Percentiles rank a stretch among this genome's conserved stretches.
phyloP scores from a whole-genome alignment of 2,113 vertebrate species.

The Lycaon pictus region DNA sequence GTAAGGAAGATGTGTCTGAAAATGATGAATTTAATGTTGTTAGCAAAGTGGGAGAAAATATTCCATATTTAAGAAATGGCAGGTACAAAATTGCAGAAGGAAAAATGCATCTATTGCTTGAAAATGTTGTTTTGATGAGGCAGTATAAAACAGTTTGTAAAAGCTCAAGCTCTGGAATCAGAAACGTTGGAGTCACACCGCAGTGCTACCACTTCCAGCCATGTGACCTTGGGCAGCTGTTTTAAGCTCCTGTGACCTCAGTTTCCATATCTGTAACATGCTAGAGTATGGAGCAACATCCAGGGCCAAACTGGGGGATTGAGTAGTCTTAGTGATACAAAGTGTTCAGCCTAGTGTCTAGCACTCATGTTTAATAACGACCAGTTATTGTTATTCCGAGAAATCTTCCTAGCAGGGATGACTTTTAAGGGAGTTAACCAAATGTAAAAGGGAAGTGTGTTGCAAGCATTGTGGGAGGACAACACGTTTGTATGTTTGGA shows the following conservation, averaged over 20 bases:
- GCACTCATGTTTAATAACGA: not conserved
- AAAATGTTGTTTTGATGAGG: not conserved
- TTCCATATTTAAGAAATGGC: not conserved
- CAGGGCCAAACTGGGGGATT: not conserved
- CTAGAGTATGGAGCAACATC: not conserved
- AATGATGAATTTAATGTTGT: not conserved
- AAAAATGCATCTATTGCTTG: not conserved
- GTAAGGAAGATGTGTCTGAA: not conserved
- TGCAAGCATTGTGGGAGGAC: not conserved
- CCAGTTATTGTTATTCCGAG: not conserved
- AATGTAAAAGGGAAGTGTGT: not conserved
- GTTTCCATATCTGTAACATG: not conserved
- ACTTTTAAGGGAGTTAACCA: not conserved
- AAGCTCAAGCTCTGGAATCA: not conserved
- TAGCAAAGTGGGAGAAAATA: not conserved
- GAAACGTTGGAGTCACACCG: not conserved
- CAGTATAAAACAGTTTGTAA: not conserved
- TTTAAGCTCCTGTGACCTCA: not conserved
- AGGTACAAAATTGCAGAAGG: not conserved
- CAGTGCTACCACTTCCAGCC: not conserved
- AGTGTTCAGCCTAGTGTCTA: not conserved
- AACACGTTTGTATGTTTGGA: not conserved
- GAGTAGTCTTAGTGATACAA: not conserved
- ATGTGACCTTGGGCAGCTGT: rapidly evolving
- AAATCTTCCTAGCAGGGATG: not conserved